phyloP scores from a whole-genome alignment of 1,140 invertebrate species.

The Trigoniulus corallinus region DNA sequence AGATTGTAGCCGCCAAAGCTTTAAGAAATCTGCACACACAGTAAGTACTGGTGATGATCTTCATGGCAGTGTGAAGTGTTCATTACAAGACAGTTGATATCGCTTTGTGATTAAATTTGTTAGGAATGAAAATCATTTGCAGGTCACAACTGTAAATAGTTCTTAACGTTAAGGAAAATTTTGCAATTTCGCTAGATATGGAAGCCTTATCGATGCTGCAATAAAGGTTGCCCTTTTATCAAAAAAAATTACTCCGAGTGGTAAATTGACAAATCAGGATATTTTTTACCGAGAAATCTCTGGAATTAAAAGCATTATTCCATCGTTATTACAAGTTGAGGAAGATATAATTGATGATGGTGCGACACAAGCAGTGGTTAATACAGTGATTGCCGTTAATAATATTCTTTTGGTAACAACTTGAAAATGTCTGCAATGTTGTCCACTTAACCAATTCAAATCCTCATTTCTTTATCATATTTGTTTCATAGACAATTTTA shows the following conservation, averaged over 20 bases:
- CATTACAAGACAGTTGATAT: too few relatives aligned
- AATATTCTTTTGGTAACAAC: conserved; percentile 20
- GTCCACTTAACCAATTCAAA: too few relatives aligned
- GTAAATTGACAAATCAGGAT: conserved; percentile 41
- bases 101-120: too few relatives aligned
- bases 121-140: too few relatives aligned
- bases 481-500: too few relatives aligned
- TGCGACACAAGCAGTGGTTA: conserved; percentile 15
- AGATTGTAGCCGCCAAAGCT: conserved; percentile 52
- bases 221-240: conserved; percentile 38
- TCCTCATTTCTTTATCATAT: too few relatives aligned
- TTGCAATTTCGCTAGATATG: conserved; percentile 4
- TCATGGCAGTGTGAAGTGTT: neutral
- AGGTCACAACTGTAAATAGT: neutral
- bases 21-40: conserved; percentile 45
- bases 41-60: conserved; percentile 23
- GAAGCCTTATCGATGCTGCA: conserved; percentile 31
- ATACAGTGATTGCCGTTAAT: conserved; percentile 20
- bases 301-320: conserved; percentile 25
- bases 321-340: conserved; percentile 22
- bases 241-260: conserved; percentile 27
- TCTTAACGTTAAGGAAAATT: neutral
- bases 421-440: neutral
- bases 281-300: conserved; percentile 52
- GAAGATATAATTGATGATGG: conserved; percentile 19